A percentile compares a stretch with the other conserved stretches of the same genome.
Evolutionary conservation across 2,888 invertebrate species (phyloP).

Genomic region (Eupithecia dodoneata): DNA sequence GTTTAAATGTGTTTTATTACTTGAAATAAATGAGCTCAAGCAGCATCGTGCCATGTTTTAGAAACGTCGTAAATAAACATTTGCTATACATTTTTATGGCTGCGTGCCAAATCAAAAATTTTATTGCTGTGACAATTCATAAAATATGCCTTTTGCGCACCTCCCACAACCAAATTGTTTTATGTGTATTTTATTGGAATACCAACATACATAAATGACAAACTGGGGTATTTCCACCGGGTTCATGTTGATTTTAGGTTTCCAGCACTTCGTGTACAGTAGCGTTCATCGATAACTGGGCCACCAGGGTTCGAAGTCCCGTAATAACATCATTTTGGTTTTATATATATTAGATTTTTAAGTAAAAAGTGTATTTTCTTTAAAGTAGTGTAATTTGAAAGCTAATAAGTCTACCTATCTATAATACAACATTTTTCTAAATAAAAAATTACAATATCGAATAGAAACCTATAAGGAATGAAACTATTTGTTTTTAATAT

Average conservation of each 20-base stretch:
- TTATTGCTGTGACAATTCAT: constrained; percentile 28
- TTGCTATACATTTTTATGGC: constrained; percentile 29
- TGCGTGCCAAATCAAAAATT: constrained; percentile 30
- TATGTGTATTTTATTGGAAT: constrained; percentile 1
- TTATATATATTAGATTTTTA: too few species aligned
- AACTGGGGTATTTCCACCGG: background rate
- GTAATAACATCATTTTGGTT: too few species aligned
- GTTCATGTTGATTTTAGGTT: background rate
- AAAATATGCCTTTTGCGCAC: constrained; percentile 21
- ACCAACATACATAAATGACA: background rate
- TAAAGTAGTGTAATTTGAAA: too few species aligned
- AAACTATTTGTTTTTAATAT: too few species aligned
- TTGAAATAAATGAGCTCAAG: constrained; percentile 22
- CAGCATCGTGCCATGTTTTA: constrained; percentile 19
- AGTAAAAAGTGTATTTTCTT: too few species aligned
- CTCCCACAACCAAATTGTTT: constrained; percentile 6
- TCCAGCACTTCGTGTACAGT: background rate
- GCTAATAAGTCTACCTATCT: too few species aligned
- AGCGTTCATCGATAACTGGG: too few species aligned
- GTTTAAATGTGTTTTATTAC: constrained; percentile 14
- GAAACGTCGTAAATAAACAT: constrained; percentile 30
- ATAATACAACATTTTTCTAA: too few species aligned
- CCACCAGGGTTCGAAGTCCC: too few species aligned
- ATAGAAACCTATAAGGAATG: too few species aligned
- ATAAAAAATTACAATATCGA: too few species aligned